phyloP scores from a whole-genome alignment of 1,140 invertebrate species.

The Drosophila sturtevanti region DNA sequence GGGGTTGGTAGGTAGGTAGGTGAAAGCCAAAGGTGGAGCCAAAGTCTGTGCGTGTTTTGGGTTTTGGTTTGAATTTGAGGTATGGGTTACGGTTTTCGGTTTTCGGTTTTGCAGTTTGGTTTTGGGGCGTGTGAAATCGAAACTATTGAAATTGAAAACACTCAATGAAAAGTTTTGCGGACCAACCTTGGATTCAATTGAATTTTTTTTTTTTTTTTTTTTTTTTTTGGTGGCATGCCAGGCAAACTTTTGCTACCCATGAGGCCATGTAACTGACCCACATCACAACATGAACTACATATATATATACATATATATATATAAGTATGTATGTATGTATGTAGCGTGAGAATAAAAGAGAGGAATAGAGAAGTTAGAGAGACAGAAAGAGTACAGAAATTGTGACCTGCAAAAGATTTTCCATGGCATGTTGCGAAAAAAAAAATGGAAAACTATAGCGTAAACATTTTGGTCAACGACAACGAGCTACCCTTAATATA shows the following conservation, averaged over 20 bases:
- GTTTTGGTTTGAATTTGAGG: conserved; percentile 21
- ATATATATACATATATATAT: too few species aligned
- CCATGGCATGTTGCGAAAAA: conserved; percentile 51
- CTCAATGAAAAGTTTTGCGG: conserved; percentile 68
- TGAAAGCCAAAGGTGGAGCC: not conserved
- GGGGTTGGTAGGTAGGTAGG: too few species aligned
- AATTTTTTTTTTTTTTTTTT: conserved; percentile 31
- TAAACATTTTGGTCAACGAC: too few species aligned
- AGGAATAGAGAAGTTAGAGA: conserved; percentile 9
- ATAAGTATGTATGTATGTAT: not conserved
- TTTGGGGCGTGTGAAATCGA: conserved; percentile 69
- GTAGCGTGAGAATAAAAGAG: not conserved
- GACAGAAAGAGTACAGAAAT: conserved; percentile 6
- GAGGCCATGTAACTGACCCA: conserved; percentile 71
- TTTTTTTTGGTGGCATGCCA: conserved; percentile 24
- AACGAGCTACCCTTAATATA: too few species aligned
- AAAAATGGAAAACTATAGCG: conserved; percentile 8
- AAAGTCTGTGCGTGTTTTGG: conserved; percentile 48
- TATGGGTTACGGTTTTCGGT: conserved; percentile 20
- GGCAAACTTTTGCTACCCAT: conserved; percentile 51
- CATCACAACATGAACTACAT: conserved; percentile 44
- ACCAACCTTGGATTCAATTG: conserved; percentile 62
- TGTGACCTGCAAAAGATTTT: conserved; percentile 55
- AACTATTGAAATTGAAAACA: conserved; percentile 75
- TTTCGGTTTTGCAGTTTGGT: not conserved